Conservation (phyloP, 1,140 invertebrate species). For the Bombus turneri region DNA sequence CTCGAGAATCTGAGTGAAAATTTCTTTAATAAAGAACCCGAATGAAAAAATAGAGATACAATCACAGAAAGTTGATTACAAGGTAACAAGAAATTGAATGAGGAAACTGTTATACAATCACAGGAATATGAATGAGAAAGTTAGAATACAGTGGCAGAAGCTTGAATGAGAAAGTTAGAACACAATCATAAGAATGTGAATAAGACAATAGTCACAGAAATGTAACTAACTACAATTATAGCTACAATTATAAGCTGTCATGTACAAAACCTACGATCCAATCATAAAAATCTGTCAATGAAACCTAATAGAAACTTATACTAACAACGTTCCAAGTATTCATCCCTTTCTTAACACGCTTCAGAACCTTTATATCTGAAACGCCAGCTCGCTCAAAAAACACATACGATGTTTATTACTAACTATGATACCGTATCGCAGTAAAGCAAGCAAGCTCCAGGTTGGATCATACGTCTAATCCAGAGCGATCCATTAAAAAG, state of each 20-base stretch:
- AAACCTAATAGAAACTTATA: too few relatives aligned
- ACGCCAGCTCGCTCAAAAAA: not conserved
- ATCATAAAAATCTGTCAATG: too few relatives aligned
- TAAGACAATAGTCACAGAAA: not conserved
- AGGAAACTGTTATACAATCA: not conserved
- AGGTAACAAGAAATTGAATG: not conserved
- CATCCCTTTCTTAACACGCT: too few relatives aligned
- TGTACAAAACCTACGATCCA: too few relatives aligned
- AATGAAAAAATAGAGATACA: not conserved
- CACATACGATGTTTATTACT: not conserved
- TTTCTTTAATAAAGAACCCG: not conserved
- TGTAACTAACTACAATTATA: too few relatives aligned
- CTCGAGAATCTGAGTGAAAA: not conserved
- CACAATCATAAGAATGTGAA: not conserved
- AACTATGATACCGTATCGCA: not conserved
- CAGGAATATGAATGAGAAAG: not conserved
- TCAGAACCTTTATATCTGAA: too few relatives aligned
- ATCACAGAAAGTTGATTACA: not conserved
- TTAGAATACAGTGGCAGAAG: not conserved
- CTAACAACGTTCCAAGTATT: too few relatives aligned
- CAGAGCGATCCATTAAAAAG: constrained; percentile 32
- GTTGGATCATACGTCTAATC: not conserved
- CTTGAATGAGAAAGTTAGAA: not conserved
- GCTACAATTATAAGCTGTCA: too few relatives aligned
- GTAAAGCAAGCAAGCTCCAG: not conserved